phyloP scores from a whole-genome alignment of 2,113 vertebrate species.

The Zosterops japonicus region DNA sequence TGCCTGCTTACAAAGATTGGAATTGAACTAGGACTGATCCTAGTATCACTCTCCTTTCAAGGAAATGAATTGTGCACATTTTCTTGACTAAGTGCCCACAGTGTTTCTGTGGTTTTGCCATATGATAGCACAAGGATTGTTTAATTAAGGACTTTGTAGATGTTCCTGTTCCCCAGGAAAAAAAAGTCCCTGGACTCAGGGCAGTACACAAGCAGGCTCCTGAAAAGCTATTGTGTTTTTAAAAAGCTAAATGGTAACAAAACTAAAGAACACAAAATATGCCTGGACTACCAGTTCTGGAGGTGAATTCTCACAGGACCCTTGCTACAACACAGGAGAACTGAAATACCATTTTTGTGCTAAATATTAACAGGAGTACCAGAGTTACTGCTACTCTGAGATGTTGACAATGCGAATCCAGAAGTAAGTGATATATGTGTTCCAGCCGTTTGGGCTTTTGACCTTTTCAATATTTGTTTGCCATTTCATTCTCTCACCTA shows the following conservation, averaged over 20 bases:
- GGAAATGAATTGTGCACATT: neutral
- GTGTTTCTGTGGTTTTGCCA: neutral
- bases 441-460: neutral
- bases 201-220: neutral
- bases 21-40: neutral
- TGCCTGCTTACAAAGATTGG: neutral
- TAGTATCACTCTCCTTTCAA: neutral
- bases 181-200: neutral
- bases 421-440: slow-evolving; percentile 3
- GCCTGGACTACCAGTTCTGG: neutral
- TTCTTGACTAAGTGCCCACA: neutral
- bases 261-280: neutral
- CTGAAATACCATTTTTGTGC: neutral
- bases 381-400: slow-evolving; percentile 25
- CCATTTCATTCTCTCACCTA: slow-evolving; percentile 20
- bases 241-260: neutral
- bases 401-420: neutral
- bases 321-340: neutral
- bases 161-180: neutral
- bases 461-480: slow-evolving; percentile 26
- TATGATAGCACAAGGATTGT: neutral
- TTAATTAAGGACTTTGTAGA: neutral
- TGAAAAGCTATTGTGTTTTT: neutral
- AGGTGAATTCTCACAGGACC: neutral
- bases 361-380: slow-evolving; percentile 39